phyloP scores from a whole-genome alignment of 2,888 invertebrate genomes.

The Meliscaeva auricollis region DNA sequence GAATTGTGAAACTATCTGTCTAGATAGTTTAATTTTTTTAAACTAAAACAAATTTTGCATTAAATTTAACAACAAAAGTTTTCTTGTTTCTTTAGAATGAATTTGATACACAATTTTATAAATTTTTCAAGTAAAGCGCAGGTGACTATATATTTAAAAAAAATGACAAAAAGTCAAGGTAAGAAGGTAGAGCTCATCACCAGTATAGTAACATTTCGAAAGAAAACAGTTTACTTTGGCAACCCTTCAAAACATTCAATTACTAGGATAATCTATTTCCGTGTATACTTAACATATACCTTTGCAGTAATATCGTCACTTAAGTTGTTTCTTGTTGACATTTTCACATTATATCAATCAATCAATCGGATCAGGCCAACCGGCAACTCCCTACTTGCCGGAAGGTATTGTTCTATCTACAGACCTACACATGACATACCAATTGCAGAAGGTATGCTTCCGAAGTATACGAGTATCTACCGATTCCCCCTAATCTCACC shows the following conservation, averaged over 20 bases:
- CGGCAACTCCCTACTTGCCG: conserved; percentile 55
- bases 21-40: too few species aligned
- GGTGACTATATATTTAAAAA: too few species aligned
- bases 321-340: conserved; percentile 67
- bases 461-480: conserved; percentile 22
- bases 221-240: conserved; percentile 25
- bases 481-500: conserved; percentile 8
- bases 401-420: conserved; percentile 33
- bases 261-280: conserved; percentile 51
- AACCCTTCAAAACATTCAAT: conserved; percentile 44
- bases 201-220: background rate
- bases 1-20: too few species aligned
- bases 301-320: conserved; percentile 60
- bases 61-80: too few species aligned
- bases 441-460: conserved; percentile 23
- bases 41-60: too few species aligned
- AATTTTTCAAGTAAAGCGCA: too few species aligned
- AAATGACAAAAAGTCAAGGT: too few species aligned
- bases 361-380: conserved; percentile 45
- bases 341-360: conserved; percentile 66
- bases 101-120: too few species aligned
- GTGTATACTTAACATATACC: conserved; percentile 8
- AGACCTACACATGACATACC: background rate
- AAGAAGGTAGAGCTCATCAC: background rate
- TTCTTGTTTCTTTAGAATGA: too few species aligned